phyloP scores from a whole-genome alignment of 1,140 invertebrate genomes.

The Dermatophagoides farinae region DNA sequence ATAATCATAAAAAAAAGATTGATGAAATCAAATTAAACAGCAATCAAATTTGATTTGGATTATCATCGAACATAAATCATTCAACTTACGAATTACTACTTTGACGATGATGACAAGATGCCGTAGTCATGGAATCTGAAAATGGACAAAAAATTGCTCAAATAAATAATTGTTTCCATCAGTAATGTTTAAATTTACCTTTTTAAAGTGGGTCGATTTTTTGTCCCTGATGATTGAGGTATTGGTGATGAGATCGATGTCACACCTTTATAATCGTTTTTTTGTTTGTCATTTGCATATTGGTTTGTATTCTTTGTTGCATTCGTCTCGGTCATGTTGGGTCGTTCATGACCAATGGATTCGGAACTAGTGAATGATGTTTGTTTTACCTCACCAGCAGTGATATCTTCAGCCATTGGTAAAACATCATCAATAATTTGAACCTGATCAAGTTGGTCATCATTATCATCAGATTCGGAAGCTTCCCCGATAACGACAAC shows the following conservation, averaged over 20 bases:
- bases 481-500: constrained; percentile 1
- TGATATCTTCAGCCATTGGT: background rate
- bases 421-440: background rate
- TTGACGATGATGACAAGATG: background rate
- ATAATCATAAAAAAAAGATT: no score
- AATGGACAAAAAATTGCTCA: background rate
- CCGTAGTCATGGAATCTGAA: background rate
- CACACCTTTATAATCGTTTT: background rate
- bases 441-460: background rate
- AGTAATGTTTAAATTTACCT: background rate
- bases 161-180: background rate
- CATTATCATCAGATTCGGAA: constrained; percentile 1
- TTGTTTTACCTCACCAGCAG: background rate
- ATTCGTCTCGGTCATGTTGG: background rate
- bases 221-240: background rate
- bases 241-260: background rate
- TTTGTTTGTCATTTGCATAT: background rate
- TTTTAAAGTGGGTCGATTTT: background rate
- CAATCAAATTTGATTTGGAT: no score
- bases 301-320: background rate
- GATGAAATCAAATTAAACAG: no score
- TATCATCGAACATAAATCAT: no score
- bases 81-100: background rate
- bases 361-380: background rate
- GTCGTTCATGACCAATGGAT: background rate